Evolutionary conservation across 2,888 invertebrate genomes (phyloP).

Genomic region (Aplocera efformata): DNA sequence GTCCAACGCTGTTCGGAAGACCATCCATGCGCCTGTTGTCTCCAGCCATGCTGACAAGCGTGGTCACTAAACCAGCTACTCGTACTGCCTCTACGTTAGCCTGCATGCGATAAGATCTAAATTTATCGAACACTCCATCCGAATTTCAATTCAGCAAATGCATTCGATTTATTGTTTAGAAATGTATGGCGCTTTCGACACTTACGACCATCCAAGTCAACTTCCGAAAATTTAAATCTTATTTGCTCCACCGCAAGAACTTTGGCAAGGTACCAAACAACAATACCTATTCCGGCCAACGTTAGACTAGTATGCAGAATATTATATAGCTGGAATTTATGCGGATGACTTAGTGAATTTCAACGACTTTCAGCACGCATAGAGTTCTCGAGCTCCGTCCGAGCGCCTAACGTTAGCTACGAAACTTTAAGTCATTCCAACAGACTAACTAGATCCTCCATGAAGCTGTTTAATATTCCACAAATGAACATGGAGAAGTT

Average conservation of each 20-base stretch:
- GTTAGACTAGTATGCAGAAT: slow-evolving; percentile 47
- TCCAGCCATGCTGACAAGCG: slow-evolving; percentile 90
- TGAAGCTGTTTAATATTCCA: slow-evolving; percentile 47
- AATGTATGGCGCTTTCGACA: slow-evolving; percentile 35
- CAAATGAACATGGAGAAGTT: slow-evolving; percentile 59
- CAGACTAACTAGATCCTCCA: slow-evolving; percentile 24
- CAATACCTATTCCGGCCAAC: slow-evolving; percentile 47
- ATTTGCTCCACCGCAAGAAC: slow-evolving; percentile 57
- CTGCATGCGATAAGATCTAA: slow-evolving; percentile 79
- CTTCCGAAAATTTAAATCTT: slow-evolving; percentile 74
- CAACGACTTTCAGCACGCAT: slow-evolving; percentile 43
- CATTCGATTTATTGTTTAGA: slow-evolving; percentile 31
- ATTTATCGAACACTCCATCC: slow-evolving; percentile 59
- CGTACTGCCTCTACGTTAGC: slow-evolving; percentile 91
- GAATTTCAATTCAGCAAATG: slow-evolving; percentile 34
- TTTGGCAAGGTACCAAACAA: slow-evolving; percentile 61
- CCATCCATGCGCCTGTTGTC: slow-evolving; percentile 78
- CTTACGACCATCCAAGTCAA: slow-evolving; percentile 41
- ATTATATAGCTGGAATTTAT: slow-evolving; percentile 47
- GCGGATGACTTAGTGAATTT: slow-evolving; percentile 52
- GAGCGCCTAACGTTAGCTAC: slow-evolving; percentile 46
- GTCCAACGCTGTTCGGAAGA: slow-evolving; percentile 76
- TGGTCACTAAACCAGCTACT: slow-evolving; percentile 90
- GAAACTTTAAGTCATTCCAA: slow-evolving; percentile 43
- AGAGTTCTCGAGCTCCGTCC: slow-evolving; percentile 38